phyloP scores from a whole-genome alignment of 2,113 vertebrate genomes.

The Coryphaenoides rupestris region DNA sequence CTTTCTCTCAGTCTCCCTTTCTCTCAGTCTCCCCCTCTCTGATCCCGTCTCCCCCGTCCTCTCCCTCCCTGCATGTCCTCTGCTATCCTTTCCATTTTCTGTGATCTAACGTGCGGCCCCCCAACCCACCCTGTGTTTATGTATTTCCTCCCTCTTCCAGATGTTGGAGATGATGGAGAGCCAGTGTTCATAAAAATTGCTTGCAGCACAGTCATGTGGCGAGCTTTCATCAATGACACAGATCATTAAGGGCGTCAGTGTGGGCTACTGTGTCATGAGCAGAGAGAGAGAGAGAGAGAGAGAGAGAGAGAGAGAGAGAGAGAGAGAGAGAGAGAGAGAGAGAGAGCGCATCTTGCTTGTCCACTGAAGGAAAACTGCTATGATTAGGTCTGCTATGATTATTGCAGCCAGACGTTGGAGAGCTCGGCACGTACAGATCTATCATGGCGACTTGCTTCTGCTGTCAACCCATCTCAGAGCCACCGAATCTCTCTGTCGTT shows the following conservation, averaged over 20 bases:
- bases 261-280: slow-evolving; percentile 56
- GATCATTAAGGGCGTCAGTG: slow-evolving; percentile 55
- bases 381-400: no score
- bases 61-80: neutral
- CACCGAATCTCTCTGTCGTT: neutral
- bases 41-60: slow-evolving; percentile 18
- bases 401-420: slow-evolving; percentile 6
- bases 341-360: no score
- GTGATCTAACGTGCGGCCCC: slow-evolving; percentile 38
- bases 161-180: slow-evolving; percentile 68
- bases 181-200: slow-evolving; percentile 63
- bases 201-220: slow-evolving; percentile 54
- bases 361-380: no score
- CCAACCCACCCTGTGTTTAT: slow-evolving; percentile 54
- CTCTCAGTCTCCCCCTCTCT: slow-evolving; percentile 19
- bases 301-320: no score
- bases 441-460: slow-evolving; percentile 22
- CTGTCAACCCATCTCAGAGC: slow-evolving; percentile 34
- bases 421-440: slow-evolving; percentile 41
- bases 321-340: no score
- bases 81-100: slow-evolving; percentile 42
- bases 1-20: neutral
- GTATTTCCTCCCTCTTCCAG: slow-evolving; percentile 68
- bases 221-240: slow-evolving; percentile 69
- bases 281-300: slow-evolving; percentile 5